Base-by-base conservation (phyloP, 2,797 vertebrate genomes). In the Lithobates pipiens region DNA sequence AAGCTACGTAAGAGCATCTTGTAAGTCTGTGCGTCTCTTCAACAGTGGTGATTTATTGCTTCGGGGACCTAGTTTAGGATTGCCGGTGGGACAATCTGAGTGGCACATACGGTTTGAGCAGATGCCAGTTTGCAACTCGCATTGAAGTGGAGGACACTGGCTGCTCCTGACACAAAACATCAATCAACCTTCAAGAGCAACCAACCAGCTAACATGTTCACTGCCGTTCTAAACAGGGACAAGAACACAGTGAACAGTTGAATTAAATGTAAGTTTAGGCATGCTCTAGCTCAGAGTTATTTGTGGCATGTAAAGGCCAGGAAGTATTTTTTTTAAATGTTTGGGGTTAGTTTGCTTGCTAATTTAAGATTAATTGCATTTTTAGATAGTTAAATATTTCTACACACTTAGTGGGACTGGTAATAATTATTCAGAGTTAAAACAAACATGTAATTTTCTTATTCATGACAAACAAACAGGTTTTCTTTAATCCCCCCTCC, bases 131-230 rank as follows among this genome's bases (percentile, higher is more conserved):
- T 79, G 57, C 75, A 79, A 86, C 67, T 86, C 75, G 70, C 69
- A 79, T 70, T 76, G 67, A 79, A 50, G 80, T 83, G 25, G 76
- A 86, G 75, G 80, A 83, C 80, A 54, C 67, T 82, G 69, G 70
- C 44, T 83, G 50, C 76, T 86, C 61, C 85, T 86, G 85, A 86
- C 85, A 86, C 76, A 83, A 83, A 80, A 11, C 80, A 86, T 83
- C 76, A 86, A 86, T 86, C 85, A 86, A 86, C 85, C 85, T 83
- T 86, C 70, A 83, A 83, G 72, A 79, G 73, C 85, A 86, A 25
- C 76, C 80, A 72, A 78, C 80, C 85, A 83, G 68, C 67, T 83
- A 86, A 86, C 44, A 82, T 86, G 80, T 61, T 83, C 80, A 86
- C 57, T 86, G 67, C 76, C 57, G 10, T 82, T 72, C 50, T 23